Evolutionary conservation across 2,888 invertebrate species (phyloP).

Genomic region (Drosophila colorata): DNA sequence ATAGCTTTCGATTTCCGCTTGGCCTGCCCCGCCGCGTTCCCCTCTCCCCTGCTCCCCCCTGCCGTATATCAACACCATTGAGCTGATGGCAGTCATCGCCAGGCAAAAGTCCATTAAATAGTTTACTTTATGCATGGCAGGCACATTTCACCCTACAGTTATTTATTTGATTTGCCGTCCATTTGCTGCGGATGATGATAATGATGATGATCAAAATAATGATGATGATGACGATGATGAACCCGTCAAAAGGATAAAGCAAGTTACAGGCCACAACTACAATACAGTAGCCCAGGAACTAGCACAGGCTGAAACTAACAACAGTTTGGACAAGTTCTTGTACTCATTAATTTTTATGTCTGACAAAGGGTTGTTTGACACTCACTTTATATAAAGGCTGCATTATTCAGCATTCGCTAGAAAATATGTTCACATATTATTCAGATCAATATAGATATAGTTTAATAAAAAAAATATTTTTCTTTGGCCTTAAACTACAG

Average conservation of each 20-base stretch:
- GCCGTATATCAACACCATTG: conserved; percentile 16
- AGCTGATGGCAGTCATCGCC: conserved; percentile 60
- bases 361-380: background rate
- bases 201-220: conserved; percentile 33
- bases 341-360: conserved; percentile 20
- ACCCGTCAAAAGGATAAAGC: conserved; percentile 71
- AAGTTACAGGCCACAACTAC: conserved; percentile 49
- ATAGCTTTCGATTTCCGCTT: conserved; percentile 76
- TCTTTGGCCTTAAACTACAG: background rate
- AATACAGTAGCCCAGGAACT: conserved; percentile 44
- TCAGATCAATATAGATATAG: too few relatives aligned
- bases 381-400: too few relatives aligned
- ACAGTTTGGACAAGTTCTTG: conserved; percentile 28
- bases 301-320: conserved; percentile 15
- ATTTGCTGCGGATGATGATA: conserved; percentile 48
- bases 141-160: conserved; percentile 74
- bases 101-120: conserved; percentile 77
- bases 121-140: conserved; percentile 80
- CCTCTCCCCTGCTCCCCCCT: background rate
- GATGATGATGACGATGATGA: conserved; percentile 56
- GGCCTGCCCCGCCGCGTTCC: background rate
- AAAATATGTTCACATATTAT: too few relatives aligned
- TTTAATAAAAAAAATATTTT: too few relatives aligned
- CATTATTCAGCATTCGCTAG: too few relatives aligned
- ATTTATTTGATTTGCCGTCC: conserved; percentile 74